Evolutionary conservation across 2,888 invertebrate genomes (phyloP), one percentile per base, ranked within the genome.

Genomic region (Augochlorella aurata): DNA sequence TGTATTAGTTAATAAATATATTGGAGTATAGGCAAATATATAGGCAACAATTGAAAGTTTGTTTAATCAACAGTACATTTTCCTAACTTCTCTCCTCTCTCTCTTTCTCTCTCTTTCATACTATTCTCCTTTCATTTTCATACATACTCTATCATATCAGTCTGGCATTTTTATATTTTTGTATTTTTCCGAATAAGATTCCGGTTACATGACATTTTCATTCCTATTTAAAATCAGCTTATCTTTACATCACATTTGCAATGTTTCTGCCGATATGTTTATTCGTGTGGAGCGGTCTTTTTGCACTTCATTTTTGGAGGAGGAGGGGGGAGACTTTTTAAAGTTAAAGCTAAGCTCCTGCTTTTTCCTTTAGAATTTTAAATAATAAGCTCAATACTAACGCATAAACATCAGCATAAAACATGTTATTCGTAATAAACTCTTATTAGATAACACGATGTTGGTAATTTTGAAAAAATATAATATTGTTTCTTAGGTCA

Each of bases 241-340:
- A 89, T 83, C 76, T 82, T 89, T 88, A 89, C 87, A 87, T 89
- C 86, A 89, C 89, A 89, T 87, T 87, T 89, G 86, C 82, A 88
- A 86, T 86, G 74, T 83, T 88, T 82, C 87, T 89, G 88, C 85
- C 87, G 88, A 88, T 88, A 88, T 88, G 88, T 89, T 88, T 84
- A 83, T 81, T 89, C 71, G 74, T 72, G 86, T 89, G 84, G 82
- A 86, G 87, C 85, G 84, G 87, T 87, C 74, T 75, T 66, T n/a
- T 63, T 45, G 4, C 24, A 71, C 67, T 69, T 24, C 45, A 24
- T 58, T 44, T 21, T 72, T 80, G 29, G 1, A 5, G 44, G n/a
- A 65, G 4, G 5, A 5, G n/a, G 38, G 44, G 10, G 12, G 7
- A 38, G 38, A 44, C 61, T 74, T 85, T 69, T 24, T 76, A 58